A percentile compares a stretch with the other conserved stretches of the same genome.
Conservation (phyloP, 2,113 vertebrate genomes). For the Hyla sarda region DNA sequence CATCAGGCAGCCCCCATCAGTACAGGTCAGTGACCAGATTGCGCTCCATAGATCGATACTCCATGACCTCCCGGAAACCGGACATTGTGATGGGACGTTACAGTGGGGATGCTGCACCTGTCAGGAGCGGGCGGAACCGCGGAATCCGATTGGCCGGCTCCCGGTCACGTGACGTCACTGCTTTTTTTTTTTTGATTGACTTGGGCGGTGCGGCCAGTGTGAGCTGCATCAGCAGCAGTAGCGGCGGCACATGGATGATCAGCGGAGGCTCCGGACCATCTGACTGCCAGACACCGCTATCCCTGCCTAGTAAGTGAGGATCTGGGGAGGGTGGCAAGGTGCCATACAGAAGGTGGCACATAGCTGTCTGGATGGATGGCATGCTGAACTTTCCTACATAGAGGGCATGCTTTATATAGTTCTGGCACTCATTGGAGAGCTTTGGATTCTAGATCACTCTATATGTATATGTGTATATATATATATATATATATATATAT, state of each 20-base stretch:
- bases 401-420: no score
- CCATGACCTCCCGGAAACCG: constrained; percentile 29
- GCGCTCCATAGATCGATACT: constrained; percentile 4
- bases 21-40: background rate
- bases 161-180: constrained; percentile 29
- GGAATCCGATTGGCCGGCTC: constrained; percentile 10
- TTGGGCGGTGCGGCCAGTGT: constrained; percentile 13
- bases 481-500: no score
- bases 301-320: no score
- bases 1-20: background rate
- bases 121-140: background rate
- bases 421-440: no score
- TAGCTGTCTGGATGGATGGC: no score
- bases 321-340: no score
- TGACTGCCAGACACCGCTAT: no score
- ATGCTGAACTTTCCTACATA: no score
- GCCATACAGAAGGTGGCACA: no score
- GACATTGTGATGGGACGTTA: constrained; percentile 12
- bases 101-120: background rate
- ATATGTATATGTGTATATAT: no score
- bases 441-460: no score
- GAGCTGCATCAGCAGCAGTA: background rate
- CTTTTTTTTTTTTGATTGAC: background rate
- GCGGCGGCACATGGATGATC: constrained; percentile 46
- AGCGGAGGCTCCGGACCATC: background rate